Evolutionary conservation across 2,888 invertebrate species (phyloP), one percentile per base, ranked within the genome.

Genomic region (Thymelicus acteon): DNA sequence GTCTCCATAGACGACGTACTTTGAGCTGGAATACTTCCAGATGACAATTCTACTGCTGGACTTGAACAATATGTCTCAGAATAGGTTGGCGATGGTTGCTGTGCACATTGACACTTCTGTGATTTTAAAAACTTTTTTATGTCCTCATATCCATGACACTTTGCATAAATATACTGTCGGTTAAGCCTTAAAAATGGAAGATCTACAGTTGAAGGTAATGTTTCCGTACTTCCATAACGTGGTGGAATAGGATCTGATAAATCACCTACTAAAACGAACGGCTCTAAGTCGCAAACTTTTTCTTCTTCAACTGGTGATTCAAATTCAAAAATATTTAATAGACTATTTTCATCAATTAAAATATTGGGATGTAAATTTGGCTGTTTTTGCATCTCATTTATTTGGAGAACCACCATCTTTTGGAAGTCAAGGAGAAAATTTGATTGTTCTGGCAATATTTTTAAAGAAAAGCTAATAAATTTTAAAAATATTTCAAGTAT

Each of bases 391-490:
- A 93, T 85, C 82, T 93, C 92, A 75, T 90, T 90, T 62, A 93
- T 75, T 76, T 93, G 93, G 67, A 93, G 80, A 40, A 92, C 81
- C 31, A 93, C 85, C 85, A 93, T 82, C 79, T 88, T 91, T 80
- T 93, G 88, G 63, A 93, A 83, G 75, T 93, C 87, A 52, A 93
- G 78, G 65, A 93, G 80, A 79, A 93, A 93, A 2, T 86, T 83
- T 15, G 88, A 78, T 80, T 93, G 93, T 78, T 93, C 92, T 37
- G 93, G 93, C 66, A 93, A 76, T 69, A 93, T 75, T 75, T 91
- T 90, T 15, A 93, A 76, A 72, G 88, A 85, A 73, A 88, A 93
- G 76, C 90, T 89, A 10, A 92, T 85, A 77, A 93, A 93, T 77
- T 91, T 93, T 7, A 92, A 74, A 79, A 93, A 93, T 31, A 93